phyloP scores from a whole-genome alignment of 2,113 vertebrate genomes.

The Hyperopisus bebe region DNA sequence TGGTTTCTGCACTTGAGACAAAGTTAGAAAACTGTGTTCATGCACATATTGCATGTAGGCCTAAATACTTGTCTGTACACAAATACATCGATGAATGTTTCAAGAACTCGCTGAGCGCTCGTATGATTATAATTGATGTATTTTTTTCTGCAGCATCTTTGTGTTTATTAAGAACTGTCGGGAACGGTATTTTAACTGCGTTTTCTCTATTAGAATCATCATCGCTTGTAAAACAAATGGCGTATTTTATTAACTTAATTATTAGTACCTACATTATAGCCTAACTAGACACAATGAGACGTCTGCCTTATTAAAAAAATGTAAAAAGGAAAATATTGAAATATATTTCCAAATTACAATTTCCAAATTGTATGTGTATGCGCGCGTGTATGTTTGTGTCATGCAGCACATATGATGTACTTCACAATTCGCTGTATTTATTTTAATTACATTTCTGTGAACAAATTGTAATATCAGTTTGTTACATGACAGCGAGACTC shows the following conservation, averaged over 20 bases:
- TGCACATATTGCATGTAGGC: neutral
- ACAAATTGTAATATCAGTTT: neutral
- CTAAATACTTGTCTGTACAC: neutral
- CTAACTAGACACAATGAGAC: neutral
- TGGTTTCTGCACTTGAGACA: neutral
- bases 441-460: neutral
- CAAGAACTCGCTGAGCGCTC: neutral
- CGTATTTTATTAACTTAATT: neutral
- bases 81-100: neutral
- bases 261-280: neutral
- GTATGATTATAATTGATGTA: neutral
- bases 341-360: neutral
- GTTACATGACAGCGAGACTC: neutral
- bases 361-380: neutral
- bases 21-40: neutral
- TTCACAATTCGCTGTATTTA: neutral
- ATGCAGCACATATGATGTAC: neutral
- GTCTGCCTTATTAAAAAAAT: neutral
- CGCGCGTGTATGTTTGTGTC: neutral
- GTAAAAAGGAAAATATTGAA: neutral
- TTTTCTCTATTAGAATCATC: neutral
- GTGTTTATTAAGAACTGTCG: neutral
- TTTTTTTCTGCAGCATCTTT: neutral
- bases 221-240: neutral
- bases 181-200: neutral